These are phyloP conservation scores for Sinotaia quadrata DNA, from an alignment of 2,888 invertebrate species.

Conservation along the genomic window DNA sequence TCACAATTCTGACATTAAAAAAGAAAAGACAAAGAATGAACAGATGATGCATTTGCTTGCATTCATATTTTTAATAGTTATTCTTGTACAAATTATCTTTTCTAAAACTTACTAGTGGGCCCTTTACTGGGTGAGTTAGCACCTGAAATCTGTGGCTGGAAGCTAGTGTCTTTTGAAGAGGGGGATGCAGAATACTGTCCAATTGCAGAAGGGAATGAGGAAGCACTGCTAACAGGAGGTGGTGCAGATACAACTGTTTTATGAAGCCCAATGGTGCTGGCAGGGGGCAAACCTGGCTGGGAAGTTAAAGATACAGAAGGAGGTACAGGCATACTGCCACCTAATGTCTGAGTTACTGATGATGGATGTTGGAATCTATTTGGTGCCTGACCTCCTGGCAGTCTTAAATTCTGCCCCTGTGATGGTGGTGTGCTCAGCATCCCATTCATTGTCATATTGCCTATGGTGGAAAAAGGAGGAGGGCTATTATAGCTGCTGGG, in stretches of 20 bases:
- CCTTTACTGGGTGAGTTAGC: not conserved
- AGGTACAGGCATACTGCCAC: not conserved
- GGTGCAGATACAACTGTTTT: slow-evolving; percentile 4
- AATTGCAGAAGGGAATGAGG: slow-evolving; percentile 2
- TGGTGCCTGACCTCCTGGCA: slow-evolving; percentile 10
- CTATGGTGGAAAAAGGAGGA: not conserved
- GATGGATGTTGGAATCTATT: slow-evolving; percentile 1
- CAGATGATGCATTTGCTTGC: no score
- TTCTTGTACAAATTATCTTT: no score
- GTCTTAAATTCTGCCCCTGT: not conserved
- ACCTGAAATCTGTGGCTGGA: not conserved
- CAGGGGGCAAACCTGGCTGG: not conserved
- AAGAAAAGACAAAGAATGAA: no score
- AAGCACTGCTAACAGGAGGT: slow-evolving; percentile 16
- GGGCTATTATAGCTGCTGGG: not conserved
- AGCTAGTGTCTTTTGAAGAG: not conserved
- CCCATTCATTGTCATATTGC: slow-evolving; percentile 17
- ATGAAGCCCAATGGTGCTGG: not conserved
- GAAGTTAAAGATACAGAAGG: slow-evolving; percentile 11
- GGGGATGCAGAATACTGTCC: slow-evolving; percentile 9
- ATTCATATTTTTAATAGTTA: no score
- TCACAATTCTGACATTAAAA: no score
- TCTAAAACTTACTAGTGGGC: not conserved
- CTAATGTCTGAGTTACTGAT: slow-evolving; percentile 9
- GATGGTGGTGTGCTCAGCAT: slow-evolving; percentile 6